Evolutionary conservation across 1,140 invertebrate genomes (phyloP), one percentile per base, ranked within the genome.

Genomic region (Drosophila saltans): DNA sequence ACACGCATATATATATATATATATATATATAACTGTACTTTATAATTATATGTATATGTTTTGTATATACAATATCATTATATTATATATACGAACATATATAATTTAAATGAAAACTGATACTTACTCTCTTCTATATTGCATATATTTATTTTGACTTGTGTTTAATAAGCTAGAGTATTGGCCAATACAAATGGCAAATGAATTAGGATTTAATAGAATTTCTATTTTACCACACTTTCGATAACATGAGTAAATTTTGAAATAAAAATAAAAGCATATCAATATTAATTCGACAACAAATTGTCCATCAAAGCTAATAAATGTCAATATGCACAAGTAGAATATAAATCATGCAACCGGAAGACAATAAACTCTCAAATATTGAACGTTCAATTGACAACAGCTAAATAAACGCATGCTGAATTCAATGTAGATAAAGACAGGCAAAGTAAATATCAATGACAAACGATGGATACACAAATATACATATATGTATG

Each of bases 271-370:
- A 16, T 24, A 52, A 63, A 36, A 3, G 33, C 28, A 26, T 41
- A 30, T 55, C 67, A 71, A 71, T 74, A 72, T 80, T 69, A 85
- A 80, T 84, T 80, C 65, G 41, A 11, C 60, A 66, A 56, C n/a
- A n/a, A 40, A 72, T 68, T 60, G 39, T 58, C 30, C 71, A 45
- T 57, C 77, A 67, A 16, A 80, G 21, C 45, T 24, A 48, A 24
- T 48, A 9, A 48, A 48, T 48, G 45, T 48, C 45, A 48, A 24
- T 52, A 26, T 26, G 45, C 45, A 52, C 45, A 52, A 24, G 45
- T 52, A 52, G 45, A 52, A 52, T 9, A 52, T 52, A 26, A 52
- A 66, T 80, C 48, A 48, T 66, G 45, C 40, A 57, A 26, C 8
- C 24, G 24, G 24, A 52, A 26, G 21, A 52, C 45, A 52, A 52